Base-by-base conservation (phyloP, 2,888 invertebrate genomes). In the Hermaeophaga mercurialis region DNA sequence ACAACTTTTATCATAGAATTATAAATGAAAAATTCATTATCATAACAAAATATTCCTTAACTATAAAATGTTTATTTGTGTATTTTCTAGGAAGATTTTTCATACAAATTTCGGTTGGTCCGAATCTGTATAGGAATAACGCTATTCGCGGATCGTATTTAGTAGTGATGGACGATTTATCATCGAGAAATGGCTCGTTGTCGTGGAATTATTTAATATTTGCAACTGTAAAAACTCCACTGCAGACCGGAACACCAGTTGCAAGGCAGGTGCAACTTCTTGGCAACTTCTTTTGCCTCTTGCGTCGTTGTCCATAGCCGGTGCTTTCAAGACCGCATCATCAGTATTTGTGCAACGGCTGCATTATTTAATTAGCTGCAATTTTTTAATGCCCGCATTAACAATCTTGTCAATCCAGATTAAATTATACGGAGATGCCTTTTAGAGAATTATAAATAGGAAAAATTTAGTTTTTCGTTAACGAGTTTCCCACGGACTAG, bases 171-270 rank as follows among this genome's bases (percentile, higher is more conserved):
- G 56, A 62, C 72, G 72, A 73, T 75, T 74, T 73, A 74, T 74
- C 74, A 75, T 75, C 73, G 69, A 67, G 68, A 71, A 72, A 74
- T 70, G 72, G 73, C 65, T 68, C 65, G 69, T 68, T 64, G 68
- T 66, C 67, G 66, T 63, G 71, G 75, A 73, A 75, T 75, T 73
- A 72, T 75, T 75, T 75, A 75, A 75, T 75, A 73, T 74, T 71
- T 73, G 73, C 70, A 62, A 52, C 46, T 53, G 60, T 41, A 61
- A 64, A 70, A 72, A 68, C 54, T 59, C 63, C 64, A 66, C 58
- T 57, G 66, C 59, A 61, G 68, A 66, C 71, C 72, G 71, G 73
- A 73, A 73, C 74, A 71, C 50, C 72, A 70, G 73, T 73, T 70
- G 74, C 66, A 66, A 64, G 70, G 66, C 72, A 72, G 71, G 70